Percentiles rank a stretch among this genome's conserved stretches.
phyloP scores from a whole-genome alignment of 2,113 vertebrate species.

The Chascanopsetta lugubris region DNA sequence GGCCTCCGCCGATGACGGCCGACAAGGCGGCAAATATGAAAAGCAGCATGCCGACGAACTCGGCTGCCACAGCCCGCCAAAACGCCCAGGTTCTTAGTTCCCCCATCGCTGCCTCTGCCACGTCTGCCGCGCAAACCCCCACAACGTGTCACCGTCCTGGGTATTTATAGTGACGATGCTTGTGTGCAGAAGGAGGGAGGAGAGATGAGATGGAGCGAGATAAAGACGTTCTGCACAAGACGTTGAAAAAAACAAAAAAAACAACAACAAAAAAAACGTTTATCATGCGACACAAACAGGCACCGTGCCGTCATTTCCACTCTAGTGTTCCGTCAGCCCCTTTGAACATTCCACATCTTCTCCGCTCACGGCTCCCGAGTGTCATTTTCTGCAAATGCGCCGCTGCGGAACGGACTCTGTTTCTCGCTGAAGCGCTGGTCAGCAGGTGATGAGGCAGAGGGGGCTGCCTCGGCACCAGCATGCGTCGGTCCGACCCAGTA shows the following conservation, averaged over 20 bases:
- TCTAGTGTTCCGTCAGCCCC: neutral
- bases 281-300: slow-evolving; percentile 9
- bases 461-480: slow-evolving; percentile 50
- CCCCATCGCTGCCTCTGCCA: slow-evolving; percentile 60
- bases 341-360: slow-evolving; percentile 9
- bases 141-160: neutral
- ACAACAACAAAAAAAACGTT: too few species aligned
- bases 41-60: slow-evolving; percentile 84
- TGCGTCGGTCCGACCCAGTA: slow-evolving; percentile 69
- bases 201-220: neutral
- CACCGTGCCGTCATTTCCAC: neutral
- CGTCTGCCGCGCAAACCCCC: neutral
- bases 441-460: slow-evolving; percentile 87
- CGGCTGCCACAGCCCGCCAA: slow-evolving; percentile 85
- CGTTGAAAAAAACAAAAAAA: neutral
- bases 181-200: slow-evolving; percentile 13
- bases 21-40: slow-evolving; percentile 88
- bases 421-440: slow-evolving; percentile 78
- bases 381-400: neutral
- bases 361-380: neutral
- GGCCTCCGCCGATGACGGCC: slow-evolving; percentile 77
- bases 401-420: slow-evolving; percentile 62
- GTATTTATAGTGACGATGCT: slow-evolving; percentile 26
- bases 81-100: slow-evolving; percentile 87
- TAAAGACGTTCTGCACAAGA: neutral